Conservation (phyloP, 2,888 invertebrate species). For the Encarsia formosa region DNA sequence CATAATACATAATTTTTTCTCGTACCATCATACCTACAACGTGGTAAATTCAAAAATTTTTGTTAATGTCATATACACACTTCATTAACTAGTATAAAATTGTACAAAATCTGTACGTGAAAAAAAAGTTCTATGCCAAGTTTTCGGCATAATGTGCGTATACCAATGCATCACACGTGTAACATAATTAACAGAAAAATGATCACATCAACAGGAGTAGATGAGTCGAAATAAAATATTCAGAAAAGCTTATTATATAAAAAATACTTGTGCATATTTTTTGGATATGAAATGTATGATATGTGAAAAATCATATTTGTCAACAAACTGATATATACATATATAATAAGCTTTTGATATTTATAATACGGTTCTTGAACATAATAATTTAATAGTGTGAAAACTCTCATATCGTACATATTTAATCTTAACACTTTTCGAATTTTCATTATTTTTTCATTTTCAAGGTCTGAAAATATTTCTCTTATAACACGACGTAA, state of each 20-base stretch:
- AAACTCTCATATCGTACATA: slow-evolving; percentile 15
- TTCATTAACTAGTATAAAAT: slow-evolving; percentile 17
- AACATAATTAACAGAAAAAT: no score
- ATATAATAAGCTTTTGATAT: slow-evolving; percentile 13
- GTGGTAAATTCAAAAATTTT: slow-evolving; percentile 19
- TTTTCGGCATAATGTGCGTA: slow-evolving; percentile 1
- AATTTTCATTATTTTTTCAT: slow-evolving; percentile 7
- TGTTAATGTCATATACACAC: slow-evolving; percentile 15
- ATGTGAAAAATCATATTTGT: slow-evolving; percentile 14
- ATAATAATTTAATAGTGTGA: slow-evolving; percentile 12
- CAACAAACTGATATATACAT: slow-evolving; percentile 5
- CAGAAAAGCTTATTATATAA: no score
- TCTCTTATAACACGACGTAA: slow-evolving; percentile 20
- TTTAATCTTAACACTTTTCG: slow-evolving; percentile 14
- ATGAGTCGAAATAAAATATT: no score
- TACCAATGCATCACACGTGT: no score
- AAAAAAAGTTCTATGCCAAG: background rate
- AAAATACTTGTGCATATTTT: slow-evolving; percentile 12
- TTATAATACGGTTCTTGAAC: slow-evolving; percentile 11
- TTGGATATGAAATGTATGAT: slow-evolving; percentile 21
- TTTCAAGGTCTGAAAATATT: slow-evolving; percentile 22
- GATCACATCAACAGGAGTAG: background rate
- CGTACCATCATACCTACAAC: background rate
- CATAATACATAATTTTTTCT: slow-evolving; percentile 3
- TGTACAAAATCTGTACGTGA: slow-evolving; percentile 15